These are phyloP conservation scores for Rousettus leschenaultii DNA, from an alignment of 2,113 vertebrate genomes.

Conservation along the genomic window DNA sequence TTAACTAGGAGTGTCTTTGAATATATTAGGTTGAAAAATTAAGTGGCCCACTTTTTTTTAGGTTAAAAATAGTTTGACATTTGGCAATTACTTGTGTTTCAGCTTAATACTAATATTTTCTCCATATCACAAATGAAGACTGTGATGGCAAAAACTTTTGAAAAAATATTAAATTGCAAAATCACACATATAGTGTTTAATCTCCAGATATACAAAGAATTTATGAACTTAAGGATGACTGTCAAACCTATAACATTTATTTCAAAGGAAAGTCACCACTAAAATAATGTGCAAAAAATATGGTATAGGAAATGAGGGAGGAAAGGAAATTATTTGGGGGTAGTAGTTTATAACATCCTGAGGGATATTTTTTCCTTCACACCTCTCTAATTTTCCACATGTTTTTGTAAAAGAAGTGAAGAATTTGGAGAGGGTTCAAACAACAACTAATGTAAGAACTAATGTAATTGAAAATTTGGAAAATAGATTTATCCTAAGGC, in stretches of 20 bases:
- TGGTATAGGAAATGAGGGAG: slow-evolving; percentile 35
- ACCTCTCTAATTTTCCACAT: slow-evolving; percentile 52
- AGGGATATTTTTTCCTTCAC: slow-evolving; percentile 51
- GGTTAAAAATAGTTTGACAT: neutral
- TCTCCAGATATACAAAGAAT: slow-evolving; percentile 33
- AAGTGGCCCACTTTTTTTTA: neutral
- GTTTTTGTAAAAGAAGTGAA: slow-evolving; percentile 52
- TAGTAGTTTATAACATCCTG: slow-evolving; percentile 57
- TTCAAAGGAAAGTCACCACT: slow-evolving; percentile 49
- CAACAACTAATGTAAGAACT: slow-evolving; percentile 35
- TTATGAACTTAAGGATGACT: slow-evolving; percentile 32
- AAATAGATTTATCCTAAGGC: slow-evolving; percentile 49
- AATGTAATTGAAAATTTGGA: slow-evolving; percentile 58
- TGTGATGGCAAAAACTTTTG: neutral
- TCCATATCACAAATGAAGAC: neutral
- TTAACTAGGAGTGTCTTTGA: neutral
- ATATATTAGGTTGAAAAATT: neutral
- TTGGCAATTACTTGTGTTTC: slow-evolving; percentile 13
- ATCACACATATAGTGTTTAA: slow-evolving; percentile 22
- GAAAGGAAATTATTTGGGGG: slow-evolving; percentile 45
- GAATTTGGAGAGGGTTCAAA: slow-evolving; percentile 63
- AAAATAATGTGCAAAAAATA: slow-evolving; percentile 51
- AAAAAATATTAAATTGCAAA: slow-evolving; percentile 48
- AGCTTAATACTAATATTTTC: slow-evolving; percentile 46
- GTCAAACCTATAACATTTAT: slow-evolving; percentile 50